A percentile compares a stretch with the other conserved stretches of the same genome.
Conservation (phyloP, 35 echinoderm and acorn worm species). For the Anneissia japonica region DNA sequence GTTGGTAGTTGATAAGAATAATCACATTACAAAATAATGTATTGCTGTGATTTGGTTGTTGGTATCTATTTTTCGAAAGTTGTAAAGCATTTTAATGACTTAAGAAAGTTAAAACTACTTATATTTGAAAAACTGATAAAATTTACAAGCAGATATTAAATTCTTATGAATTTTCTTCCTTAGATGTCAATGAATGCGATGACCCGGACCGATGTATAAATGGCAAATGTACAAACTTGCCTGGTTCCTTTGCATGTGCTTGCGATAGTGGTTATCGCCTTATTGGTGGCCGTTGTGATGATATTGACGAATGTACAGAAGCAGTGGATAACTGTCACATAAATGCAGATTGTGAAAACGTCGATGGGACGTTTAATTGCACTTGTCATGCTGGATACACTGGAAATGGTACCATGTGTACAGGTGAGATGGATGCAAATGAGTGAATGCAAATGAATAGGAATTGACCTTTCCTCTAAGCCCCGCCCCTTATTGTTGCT, state of each 20-base stretch:
- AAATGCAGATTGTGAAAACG: slow-evolving; percentile 23
- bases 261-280: background rate
- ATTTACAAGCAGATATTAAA: too few relatives aligned
- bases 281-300: background rate
- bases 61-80: too few relatives aligned
- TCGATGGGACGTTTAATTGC: background rate
- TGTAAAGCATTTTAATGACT: too few relatives aligned
- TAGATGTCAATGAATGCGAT: background rate
- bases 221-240: background rate
- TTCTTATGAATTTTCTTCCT: too few relatives aligned
- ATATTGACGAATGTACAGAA: slow-evolving; percentile 24
- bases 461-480: too few relatives aligned
- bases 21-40: too few relatives aligned
- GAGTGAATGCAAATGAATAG: too few relatives aligned
- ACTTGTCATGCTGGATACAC: slow-evolving; percentile 7
- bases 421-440: background rate
- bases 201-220: background rate
- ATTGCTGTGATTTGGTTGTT: too few relatives aligned
- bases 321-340: background rate
- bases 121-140: too few relatives aligned
- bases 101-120: too few relatives aligned
- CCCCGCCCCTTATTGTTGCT: too few relatives aligned
- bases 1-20: too few relatives aligned
- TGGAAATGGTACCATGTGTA: background rate
- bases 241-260: background rate